Base-by-base conservation (phyloP, 2,888 invertebrate genomes). In the Lacanobia wlatinum region DNA sequence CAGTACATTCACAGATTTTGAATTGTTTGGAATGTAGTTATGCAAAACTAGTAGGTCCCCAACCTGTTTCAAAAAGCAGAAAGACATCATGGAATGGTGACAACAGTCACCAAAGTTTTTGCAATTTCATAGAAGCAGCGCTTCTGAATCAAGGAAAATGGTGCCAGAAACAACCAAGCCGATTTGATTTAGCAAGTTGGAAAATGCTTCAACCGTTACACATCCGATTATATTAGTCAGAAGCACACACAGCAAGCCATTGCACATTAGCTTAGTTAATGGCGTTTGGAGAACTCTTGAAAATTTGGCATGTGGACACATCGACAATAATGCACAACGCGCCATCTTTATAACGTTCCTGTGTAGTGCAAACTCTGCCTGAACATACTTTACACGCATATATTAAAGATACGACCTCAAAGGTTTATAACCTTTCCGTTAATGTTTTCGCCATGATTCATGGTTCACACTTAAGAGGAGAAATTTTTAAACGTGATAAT, bases 371-470 rank as follows among this genome's bases (percentile, higher is more conserved):
- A 62, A 63, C n/a, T 18, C 16, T 70, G 23, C 28, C 53, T 21
- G 61, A 58, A 60, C 52, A 65, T 50, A 61, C 38, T 48, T 62
- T 34, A 52, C 12, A 14, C 56, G 23, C 16, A 69, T 43, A 58
- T 56, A 53, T 55, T 48, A 65, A 60, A n/a, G 16, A 55, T 34
- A 58, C 52, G 66, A 66, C 38, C 46, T 28, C 14, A 61, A 53
- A 66, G 28, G 56, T 52, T 55, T 18, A 68, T 73, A 77, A 83
- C 73, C 62, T 79, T 71, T 65, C 55, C 14, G 46, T 40, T 23
- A 67, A 78, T 77, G 72, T 75, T 71, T 76, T 53, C 52, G 64
- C 55, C 63, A 73, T 85, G 84, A 83, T 60, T 84, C 73, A 84
- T 62, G 67, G 58, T 76, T 77, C 65, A 78, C 80, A 76, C 74